Base-by-base conservation (phyloP, 1,140 invertebrate genomes). In the Camponotus floridanus region DNA sequence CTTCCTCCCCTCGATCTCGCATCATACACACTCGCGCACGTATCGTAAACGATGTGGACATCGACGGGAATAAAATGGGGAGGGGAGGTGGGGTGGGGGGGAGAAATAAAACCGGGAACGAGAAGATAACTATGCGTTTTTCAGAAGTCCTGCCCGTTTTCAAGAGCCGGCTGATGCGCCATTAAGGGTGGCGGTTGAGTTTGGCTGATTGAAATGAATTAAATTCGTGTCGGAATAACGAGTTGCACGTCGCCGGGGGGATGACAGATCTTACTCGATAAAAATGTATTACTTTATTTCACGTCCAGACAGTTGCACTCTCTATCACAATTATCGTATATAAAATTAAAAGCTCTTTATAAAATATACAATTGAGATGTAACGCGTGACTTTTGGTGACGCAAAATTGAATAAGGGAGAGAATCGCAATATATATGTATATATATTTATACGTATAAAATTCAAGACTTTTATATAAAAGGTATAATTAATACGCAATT, bases 61-160 rank as follows among this genome's bases (percentile, higher is more conserved):
- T 68, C 39, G 2, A 9, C 3, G 64, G 42, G 45, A 73, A 87
- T 88, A 87, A 88, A 78, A 85, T 62, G 21, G 48, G 13, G 42
- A 0, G 48, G 48, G 48, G 13, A 1, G 26, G 26, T n/a, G n/a
- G n/a, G n/a, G n/a, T n/a, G 1, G 26, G 26, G 26, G 26, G 26
- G 26, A 26, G 11, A 51, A 51, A 51, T 51, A 51, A 51, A 51
- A 51, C 51, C 62, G 42, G 36, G 7, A 21, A 64, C 18, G 57
- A 33, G 9, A 70, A 45, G 26, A 67, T 87, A 71, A 84, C 80
- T 70, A 76, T 83, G 67, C 79, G 21, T 83, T 74, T 83, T 83
- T 74, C 55, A 83, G 11, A 73, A 73, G 79, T 71, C 21, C 33
- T 31, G 9, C n/a, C 8, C 31, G 8, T 13, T 15, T 55, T 39